Conservation (phyloP, 2,797 vertebrate genomes). For the Numenius phaeopus region DNA sequence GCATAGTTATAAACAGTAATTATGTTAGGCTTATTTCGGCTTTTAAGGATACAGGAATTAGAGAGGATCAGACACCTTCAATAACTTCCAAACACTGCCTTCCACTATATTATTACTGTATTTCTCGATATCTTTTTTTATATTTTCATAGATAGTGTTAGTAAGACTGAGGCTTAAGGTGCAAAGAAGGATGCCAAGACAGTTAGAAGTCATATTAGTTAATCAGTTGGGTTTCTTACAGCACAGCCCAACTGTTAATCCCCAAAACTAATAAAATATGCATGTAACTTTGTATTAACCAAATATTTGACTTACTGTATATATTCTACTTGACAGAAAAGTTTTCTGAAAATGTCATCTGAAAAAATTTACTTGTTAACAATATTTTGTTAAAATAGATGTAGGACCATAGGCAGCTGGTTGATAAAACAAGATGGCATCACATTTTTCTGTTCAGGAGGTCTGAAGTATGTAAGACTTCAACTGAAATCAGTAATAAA, state of each 20-base stretch:
- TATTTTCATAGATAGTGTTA: background rate
- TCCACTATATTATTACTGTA: background rate
- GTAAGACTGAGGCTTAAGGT: background rate
- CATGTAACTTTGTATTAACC: background rate
- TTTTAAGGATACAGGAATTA: background rate
- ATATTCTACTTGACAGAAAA: background rate
- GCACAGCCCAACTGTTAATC: background rate
- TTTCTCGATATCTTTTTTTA: background rate
- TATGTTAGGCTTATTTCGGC: background rate
- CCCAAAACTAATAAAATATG: background rate
- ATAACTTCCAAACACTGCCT: background rate
- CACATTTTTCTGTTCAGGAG: background rate
- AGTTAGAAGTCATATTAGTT: background rate
- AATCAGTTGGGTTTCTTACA: background rate
- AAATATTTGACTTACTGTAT: background rate
- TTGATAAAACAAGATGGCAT: background rate
- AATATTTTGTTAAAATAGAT: background rate
- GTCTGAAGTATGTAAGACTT: background rate
- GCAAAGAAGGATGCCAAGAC: background rate
- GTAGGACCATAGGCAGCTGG: background rate
- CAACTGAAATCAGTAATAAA: background rate
- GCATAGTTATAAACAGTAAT: background rate
- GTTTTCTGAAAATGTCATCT: background rate
- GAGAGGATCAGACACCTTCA: background rate
- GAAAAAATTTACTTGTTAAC: background rate